Percentiles rank a stretch among this genome's conserved stretches.
Conservation (phyloP, 2,888 invertebrate species). For the Parelbella ahira region DNA sequence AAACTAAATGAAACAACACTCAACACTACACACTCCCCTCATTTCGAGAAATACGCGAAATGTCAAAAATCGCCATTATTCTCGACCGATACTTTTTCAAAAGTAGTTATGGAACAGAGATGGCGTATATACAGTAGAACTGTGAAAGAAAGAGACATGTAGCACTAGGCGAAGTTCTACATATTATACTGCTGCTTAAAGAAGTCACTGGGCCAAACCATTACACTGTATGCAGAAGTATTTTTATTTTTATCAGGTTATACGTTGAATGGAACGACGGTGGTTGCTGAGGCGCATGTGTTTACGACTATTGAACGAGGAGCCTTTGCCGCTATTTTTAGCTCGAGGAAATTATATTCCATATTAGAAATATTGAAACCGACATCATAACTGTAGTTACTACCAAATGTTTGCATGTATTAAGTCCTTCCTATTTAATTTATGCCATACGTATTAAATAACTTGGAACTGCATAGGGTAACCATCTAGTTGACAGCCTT, state of each 20-base stretch:
- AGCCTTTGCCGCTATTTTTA: constrained; percentile 64
- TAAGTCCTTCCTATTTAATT: no score
- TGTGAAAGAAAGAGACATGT: constrained; percentile 40
- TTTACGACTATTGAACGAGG: constrained; percentile 67
- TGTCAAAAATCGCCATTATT: constrained; percentile 71
- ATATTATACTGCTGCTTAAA: constrained; percentile 36
- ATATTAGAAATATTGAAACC: constrained; percentile 20
- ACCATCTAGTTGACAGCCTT: no score
- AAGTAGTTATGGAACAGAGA: constrained; percentile 43
- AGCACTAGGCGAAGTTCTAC: constrained; percentile 23
- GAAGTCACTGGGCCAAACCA: no score
- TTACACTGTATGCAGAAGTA: not conserved
- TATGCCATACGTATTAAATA: no score
- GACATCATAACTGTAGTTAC: constrained; percentile 16
- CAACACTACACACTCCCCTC: constrained; percentile 27
- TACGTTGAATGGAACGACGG: constrained; percentile 32
- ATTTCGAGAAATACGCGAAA: constrained; percentile 46
- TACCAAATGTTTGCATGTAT: constrained; percentile 6
- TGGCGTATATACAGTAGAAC: constrained; percentile 20
- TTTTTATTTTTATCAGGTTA: constrained; percentile 32
- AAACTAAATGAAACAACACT: constrained; percentile 33
- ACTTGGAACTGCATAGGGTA: no score
- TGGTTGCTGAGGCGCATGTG: constrained; percentile 61
- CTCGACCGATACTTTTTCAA: constrained; percentile 39
- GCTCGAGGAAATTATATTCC: constrained; percentile 33